Evolutionary conservation across 2,113 vertebrate species (phyloP).

Genomic region (Pluvialis apricaria): DNA sequence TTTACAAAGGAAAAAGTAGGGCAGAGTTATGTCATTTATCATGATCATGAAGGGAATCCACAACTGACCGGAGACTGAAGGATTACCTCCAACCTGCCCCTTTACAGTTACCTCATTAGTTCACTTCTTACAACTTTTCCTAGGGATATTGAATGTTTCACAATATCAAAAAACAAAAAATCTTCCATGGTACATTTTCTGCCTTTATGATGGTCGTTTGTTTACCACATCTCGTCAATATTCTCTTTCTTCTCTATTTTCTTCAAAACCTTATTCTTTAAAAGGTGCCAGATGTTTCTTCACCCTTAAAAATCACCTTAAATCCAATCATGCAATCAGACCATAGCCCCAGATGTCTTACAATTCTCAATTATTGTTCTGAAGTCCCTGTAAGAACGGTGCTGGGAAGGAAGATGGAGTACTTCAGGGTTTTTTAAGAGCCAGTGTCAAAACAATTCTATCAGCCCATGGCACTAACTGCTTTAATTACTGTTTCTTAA

Average conservation of each 20-base stretch:
- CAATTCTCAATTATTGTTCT: constrained; percentile 7
- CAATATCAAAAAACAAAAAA: background rate
- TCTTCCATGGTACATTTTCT: background rate
- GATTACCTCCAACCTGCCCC: background rate
- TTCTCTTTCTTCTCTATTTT: background rate
- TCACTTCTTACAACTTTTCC: background rate
- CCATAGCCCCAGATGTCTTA: background rate
- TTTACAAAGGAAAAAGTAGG: background rate
- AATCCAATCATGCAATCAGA: background rate
- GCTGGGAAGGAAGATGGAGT: background rate
- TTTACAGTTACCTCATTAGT: background rate
- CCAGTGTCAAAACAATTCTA: constrained; percentile 61
- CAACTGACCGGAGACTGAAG: background rate
- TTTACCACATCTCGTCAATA: background rate
- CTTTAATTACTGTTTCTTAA: constrained; percentile 67
- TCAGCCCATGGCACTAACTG: constrained; percentile 54
- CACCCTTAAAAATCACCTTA: background rate
- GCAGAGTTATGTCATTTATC: background rate
- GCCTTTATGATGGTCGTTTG: background rate
- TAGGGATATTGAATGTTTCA: background rate
- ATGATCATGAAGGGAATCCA: background rate
- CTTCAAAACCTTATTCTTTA: background rate
- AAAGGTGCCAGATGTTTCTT: background rate
- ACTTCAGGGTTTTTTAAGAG: background rate
- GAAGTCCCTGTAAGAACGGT: background rate